These are phyloP conservation scores for Caenorhabditis becei DNA, from an alignment of 2,888 invertebrate genomes.

Conservation along the genomic window DNA sequence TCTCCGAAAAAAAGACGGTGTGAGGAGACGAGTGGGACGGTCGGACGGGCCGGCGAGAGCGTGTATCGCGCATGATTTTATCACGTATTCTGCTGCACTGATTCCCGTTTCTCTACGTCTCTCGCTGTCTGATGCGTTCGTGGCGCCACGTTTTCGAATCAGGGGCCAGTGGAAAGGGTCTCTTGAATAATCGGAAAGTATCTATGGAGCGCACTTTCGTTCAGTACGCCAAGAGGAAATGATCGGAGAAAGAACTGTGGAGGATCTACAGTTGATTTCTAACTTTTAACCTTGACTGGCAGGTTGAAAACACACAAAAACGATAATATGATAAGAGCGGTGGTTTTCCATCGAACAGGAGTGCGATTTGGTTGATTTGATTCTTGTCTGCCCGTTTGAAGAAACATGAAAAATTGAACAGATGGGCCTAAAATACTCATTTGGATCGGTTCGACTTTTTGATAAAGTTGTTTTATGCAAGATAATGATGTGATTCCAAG, in stretches of 20 bases:
- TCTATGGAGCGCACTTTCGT: neutral
- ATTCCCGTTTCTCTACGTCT: slow-evolving; percentile 2
- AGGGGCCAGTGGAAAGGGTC: neutral
- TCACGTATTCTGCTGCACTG: slow-evolving; percentile 7
- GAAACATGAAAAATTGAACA: too few relatives aligned
- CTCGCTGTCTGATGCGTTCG: slow-evolving; percentile 1
- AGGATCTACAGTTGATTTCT: neutral
- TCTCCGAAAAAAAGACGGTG: slow-evolving; percentile 26
- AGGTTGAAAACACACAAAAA: neutral
- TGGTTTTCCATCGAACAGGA: neutral
- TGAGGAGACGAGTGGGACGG: neutral
- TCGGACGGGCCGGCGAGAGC: slow-evolving; percentile 12
- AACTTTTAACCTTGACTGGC: neutral
- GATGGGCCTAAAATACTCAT: too few relatives aligned
- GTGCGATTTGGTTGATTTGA: too few relatives aligned
- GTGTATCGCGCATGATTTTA: slow-evolving; percentile 29
- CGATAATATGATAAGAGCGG: neutral
- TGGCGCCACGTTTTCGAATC: neutral
- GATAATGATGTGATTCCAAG: too few relatives aligned
- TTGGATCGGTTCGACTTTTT: too few relatives aligned
- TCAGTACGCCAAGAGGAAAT: neutral
- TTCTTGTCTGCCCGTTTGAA: too few relatives aligned
- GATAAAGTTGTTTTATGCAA: too few relatives aligned
- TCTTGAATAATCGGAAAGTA: neutral
- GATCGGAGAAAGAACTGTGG: neutral